Conservation (phyloP, 2,888 invertebrate genomes). For the Spicauda simplicius region DNA sequence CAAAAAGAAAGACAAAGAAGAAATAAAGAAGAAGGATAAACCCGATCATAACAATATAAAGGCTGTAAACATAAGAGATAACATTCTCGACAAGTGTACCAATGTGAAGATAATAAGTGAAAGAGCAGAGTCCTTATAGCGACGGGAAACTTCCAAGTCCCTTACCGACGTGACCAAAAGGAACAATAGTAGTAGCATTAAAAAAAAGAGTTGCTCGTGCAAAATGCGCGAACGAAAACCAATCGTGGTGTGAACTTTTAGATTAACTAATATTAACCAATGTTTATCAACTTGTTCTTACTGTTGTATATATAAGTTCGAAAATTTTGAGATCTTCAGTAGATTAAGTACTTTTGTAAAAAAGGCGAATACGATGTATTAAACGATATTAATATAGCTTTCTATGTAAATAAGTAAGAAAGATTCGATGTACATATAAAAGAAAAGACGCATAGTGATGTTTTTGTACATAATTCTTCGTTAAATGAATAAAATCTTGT, state of each 20-base stretch:
- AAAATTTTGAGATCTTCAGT: conserved; percentile 5
- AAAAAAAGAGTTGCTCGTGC: conserved; percentile 76
- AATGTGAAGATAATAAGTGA: conserved; percentile 51
- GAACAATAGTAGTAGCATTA: conserved; percentile 58
- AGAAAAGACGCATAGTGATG: conserved; percentile 73
- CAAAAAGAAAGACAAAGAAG: conserved; percentile 44
- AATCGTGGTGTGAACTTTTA: conserved; percentile 59
- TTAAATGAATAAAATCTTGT: conserved; percentile 29
- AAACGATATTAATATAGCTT: conserved; percentile 7
- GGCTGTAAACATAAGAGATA: conserved; percentile 41
- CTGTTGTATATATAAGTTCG: conserved; percentile 9
- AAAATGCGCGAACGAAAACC: conserved; percentile 72
- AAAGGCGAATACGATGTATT: conserved; percentile 5
- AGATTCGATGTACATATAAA: conserved; percentile 53
- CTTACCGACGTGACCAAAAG: conserved; percentile 61
- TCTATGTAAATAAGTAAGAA: conserved; percentile 51
- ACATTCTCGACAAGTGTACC: conserved; percentile 37
- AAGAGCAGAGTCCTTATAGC: conserved; percentile 72
- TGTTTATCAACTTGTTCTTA: conserved; percentile 5
- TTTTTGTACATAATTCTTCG: conserved; percentile 65
- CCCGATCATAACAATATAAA: conserved; percentile 53
- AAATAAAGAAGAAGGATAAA: conserved; percentile 43
- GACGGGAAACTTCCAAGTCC: conserved; percentile 70
- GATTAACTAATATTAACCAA: neutral
- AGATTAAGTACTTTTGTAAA: conserved; percentile 10